phyloP scores from a whole-genome alignment of 2,113 vertebrate species.

The Callaeas wilsoni region DNA sequence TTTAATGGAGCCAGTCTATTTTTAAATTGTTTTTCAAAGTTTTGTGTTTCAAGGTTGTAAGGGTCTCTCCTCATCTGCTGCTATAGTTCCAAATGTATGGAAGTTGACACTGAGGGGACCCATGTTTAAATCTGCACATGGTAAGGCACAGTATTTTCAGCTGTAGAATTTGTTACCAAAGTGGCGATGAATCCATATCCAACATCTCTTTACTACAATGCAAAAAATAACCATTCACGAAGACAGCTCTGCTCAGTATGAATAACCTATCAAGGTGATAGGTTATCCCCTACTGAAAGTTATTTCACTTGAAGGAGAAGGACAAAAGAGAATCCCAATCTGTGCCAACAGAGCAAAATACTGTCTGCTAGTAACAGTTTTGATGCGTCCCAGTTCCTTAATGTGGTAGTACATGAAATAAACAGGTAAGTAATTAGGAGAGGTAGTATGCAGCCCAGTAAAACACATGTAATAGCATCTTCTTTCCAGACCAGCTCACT shows the following conservation, averaged over 20 bases:
- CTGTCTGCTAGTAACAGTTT: neutral
- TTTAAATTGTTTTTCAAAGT: neutral
- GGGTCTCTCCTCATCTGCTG: neutral
- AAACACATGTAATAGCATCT: neutral
- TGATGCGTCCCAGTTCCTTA: neutral
- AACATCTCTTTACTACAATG: neutral
- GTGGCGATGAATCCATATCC: neutral
- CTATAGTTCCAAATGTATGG: neutral
- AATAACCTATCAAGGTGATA: neutral
- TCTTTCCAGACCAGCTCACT: neutral
- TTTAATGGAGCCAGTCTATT: neutral
- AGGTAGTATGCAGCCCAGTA: neutral
- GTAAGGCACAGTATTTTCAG: neutral
- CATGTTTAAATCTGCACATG: neutral
- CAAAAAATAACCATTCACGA: neutral
- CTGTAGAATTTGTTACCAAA: neutral
- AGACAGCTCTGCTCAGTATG: neutral
- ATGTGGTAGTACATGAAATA: neutral
- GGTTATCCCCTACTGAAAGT: neutral
- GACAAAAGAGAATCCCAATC: neutral
- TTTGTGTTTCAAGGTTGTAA: neutral
- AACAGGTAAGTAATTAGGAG: neutral
- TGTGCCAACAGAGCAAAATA: neutral
- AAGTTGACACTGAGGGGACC: neutral
- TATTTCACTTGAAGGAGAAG: neutral